Evolutionary conservation across 2,888 invertebrate species (phyloP), one percentile per base, ranked within the genome.

Genomic region (Andrena haemorrhoa): DNA sequence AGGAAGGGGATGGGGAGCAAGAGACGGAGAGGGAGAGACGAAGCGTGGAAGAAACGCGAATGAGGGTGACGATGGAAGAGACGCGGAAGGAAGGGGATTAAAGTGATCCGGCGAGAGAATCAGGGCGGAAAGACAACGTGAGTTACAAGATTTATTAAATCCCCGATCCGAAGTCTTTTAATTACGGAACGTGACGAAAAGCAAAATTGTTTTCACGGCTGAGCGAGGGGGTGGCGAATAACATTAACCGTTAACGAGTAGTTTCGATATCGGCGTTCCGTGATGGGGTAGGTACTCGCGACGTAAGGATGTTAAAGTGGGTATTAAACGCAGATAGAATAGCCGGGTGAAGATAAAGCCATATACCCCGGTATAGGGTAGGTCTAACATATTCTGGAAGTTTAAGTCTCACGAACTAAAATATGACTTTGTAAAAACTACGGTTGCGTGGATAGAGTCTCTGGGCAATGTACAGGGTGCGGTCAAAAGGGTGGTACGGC

Each of bases 71-170:
- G 47, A 33, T 29, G 29, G 77, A 31, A 78, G 68, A 58, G 35
- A 35, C 29, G 58, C 7, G 31, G 66, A 53, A 47, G 64, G 51
- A 16, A 49, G 65, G 23, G 83, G 82, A 82, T 83, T 84, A 83
- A 83, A 76, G 79, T 73, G 78, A 74, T 76, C 72, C 63, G 85
- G 64, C 65, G 84, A 82, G 85, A 85, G 85, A 87, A 87, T 85
- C 85, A 80, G 78, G 76, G 75, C 78, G 82, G 77, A 76, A 86
- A 76, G 84, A 81, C 78, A 84, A 81, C 74, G 84, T 20, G 86
- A 79, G 75, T 74, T 74, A 82, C 64, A 69, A 75, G 83, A 86
- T 76, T 84, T 84, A 86, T 86, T 84, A 84, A 74, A 82, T 74
- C 66, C 61, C 53, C 23, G 72, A 33, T 49, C 51, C 78, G 71